A percentile compares a stretch with the other conserved stretches of the same genome.
These are phyloP conservation scores for Mesorhabditis belari DNA, from an alignment of 2,888 invertebrate genomes.

Conservation along the genomic window DNA sequence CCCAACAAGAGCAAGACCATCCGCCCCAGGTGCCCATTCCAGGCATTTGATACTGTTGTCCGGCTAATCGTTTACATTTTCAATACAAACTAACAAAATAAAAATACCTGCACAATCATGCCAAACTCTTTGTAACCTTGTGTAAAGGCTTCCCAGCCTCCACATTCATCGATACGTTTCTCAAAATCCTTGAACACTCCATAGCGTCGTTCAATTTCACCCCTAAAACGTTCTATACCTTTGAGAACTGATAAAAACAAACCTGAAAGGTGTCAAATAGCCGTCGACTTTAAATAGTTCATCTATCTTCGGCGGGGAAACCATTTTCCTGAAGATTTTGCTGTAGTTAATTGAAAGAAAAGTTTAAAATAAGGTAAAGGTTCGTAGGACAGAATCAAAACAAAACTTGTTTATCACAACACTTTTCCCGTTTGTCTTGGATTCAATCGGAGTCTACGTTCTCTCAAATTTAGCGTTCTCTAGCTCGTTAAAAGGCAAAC, in stretches of 20 bases:
- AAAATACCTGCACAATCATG: slow-evolving; percentile 62
- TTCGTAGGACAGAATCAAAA: no score
- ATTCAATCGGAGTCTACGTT: no score
- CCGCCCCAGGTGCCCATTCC: slow-evolving; percentile 96
- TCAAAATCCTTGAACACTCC: slow-evolving; percentile 34
- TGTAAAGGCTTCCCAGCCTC: slow-evolving; percentile 74
- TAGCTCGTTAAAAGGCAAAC: no score
- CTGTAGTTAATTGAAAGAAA: no score
- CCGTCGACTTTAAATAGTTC: slow-evolving; percentile 74
- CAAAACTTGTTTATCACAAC: no score
- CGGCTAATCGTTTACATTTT: slow-evolving; percentile 43
- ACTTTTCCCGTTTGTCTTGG: no score
- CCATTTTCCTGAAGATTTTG: no score
- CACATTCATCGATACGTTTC: slow-evolving; percentile 41
- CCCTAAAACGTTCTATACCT: no score
- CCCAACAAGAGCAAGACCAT: slow-evolving; percentile 78
- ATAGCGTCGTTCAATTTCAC: slow-evolving; percentile 74
- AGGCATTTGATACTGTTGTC: slow-evolving; percentile 80
- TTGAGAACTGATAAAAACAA: background rate
- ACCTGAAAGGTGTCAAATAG: slow-evolving; percentile 64
- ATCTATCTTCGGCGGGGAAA: slow-evolving; percentile 69
- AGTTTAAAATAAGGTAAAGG: no score
- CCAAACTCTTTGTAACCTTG: slow-evolving; percentile 81
- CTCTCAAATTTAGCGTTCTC: no score
- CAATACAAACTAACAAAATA: no score